Evolutionary conservation across 1,140 invertebrate species (phyloP).

Genomic region (Drosophila novamexicana): DNA sequence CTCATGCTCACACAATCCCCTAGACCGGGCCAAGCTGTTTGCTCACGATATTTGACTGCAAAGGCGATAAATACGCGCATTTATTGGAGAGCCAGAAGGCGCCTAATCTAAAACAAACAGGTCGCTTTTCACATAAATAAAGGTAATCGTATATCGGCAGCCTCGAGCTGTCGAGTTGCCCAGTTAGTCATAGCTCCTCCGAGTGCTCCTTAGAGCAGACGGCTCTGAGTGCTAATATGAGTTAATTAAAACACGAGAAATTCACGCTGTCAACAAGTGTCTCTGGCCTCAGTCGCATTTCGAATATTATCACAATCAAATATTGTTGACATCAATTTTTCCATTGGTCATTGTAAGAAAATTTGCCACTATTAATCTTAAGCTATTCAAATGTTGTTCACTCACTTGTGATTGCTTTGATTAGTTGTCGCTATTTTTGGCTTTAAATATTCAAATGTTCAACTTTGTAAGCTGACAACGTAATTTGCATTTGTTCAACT

Average conservation of each 20-base stretch:
- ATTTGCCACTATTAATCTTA: background rate
- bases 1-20: slow-evolving; percentile 6
- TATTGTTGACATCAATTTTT: slow-evolving; percentile 10
- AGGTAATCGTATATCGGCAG: background rate
- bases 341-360: background rate
- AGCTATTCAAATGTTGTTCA: slow-evolving; percentile 11
- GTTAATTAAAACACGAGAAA: slow-evolving; percentile 37
- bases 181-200: slow-evolving; percentile 13
- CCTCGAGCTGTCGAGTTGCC: background rate
- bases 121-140: background rate
- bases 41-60: slow-evolving; percentile 34
- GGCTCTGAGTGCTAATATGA: slow-evolving; percentile 31
- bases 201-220: background rate
- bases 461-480: slow-evolving; percentile 2
- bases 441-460: slow-evolving; percentile 14
- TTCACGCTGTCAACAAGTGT: slow-evolving; percentile 58
- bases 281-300: slow-evolving; percentile 17
- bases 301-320: slow-evolving; percentile 11
- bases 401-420: slow-evolving; percentile 30
- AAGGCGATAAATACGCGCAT: slow-evolving; percentile 8
- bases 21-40: slow-evolving; percentile 31
- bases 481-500: slow-evolving; percentile 13
- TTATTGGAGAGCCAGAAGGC: slow-evolving; percentile 7
- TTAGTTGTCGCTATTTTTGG: slow-evolving; percentile 24
- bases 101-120: slow-evolving; percentile 46